Evolutionary conservation across 2,797 vertebrate species (phyloP).

Genomic region (Sebastes aleutianus): DNA sequence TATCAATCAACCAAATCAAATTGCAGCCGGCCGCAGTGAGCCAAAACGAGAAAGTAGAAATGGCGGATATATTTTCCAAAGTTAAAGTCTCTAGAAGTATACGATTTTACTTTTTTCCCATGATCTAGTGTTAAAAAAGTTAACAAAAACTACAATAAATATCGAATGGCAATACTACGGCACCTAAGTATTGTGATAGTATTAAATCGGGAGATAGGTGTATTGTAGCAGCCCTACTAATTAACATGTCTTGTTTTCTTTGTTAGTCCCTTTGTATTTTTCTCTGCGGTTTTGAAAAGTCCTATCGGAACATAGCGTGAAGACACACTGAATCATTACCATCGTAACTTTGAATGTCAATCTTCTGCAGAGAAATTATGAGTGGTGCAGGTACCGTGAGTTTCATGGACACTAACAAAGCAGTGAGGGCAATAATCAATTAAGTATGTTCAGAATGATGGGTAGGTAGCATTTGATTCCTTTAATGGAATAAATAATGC

Average conservation of each 20-base stretch:
- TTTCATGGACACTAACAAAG: neutral
- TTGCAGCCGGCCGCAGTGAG: no score
- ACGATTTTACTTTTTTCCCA: no score
- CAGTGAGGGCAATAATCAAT: neutral
- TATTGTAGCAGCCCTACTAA: fast-evolving
- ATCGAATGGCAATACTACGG: no score
- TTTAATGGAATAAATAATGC: neutral
- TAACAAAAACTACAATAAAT: no score
- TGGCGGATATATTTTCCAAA: no score
- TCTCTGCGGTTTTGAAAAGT: neutral
- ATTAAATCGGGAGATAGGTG: no score
- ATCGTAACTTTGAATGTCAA: neutral
- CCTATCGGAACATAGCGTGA: neutral
- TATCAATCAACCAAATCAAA: no score
- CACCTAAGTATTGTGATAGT: no score
- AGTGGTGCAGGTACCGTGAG: neutral
- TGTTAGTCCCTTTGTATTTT: neutral
- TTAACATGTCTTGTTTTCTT: neutral
- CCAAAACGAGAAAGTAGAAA: no score
- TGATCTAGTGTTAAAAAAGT: no score
- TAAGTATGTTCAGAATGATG: neutral
- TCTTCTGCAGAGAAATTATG: neutral
- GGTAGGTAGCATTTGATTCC: no score
- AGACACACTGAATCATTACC: neutral
- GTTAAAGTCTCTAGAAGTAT: no score